A percentile compares a stretch with the other conserved stretches of the same genome.
phyloP scores from a whole-genome alignment of 1,140 invertebrate species.

The Camponotus pennsylvanicus region DNA sequence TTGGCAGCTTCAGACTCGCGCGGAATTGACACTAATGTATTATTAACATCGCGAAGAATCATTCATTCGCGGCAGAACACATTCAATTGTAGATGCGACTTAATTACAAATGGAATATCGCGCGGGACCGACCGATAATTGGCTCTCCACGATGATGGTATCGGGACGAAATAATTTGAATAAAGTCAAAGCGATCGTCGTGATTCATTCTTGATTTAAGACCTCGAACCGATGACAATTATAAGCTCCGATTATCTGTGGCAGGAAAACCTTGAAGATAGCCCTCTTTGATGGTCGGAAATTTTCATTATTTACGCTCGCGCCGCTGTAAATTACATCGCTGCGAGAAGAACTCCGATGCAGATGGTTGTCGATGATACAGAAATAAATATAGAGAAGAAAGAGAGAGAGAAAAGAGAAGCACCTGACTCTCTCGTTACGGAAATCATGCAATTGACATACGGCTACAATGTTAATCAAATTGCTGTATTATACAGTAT shows the following conservation, averaged over 20 bases:
- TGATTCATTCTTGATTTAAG: conserved; percentile 66
- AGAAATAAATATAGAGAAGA: too few species aligned
- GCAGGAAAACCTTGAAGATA: conserved; percentile 28
- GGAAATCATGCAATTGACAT: conserved; percentile 54
- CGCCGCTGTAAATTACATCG: conserved; percentile 27
- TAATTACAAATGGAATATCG: conserved; percentile 52
- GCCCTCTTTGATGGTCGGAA: conserved; percentile 32
- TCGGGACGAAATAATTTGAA: conserved; percentile 68
- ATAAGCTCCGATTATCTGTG: conserved; percentile 56
- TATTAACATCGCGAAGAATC: neutral
- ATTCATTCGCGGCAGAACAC: conserved; percentile 26
- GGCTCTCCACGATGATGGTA: conserved; percentile 71
- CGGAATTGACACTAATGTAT: conserved; percentile 31
- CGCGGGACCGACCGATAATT: conserved; percentile 63
- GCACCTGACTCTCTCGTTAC: conserved; percentile 52
- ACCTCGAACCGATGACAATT: conserved; percentile 43
- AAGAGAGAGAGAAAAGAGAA: conserved; percentile 35
- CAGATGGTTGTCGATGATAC: conserved; percentile 48
- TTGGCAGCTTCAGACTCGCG: neutral
- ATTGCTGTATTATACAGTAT: conserved; percentile 17
- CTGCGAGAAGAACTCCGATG: neutral
- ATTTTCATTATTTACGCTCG: conserved; percentile 66
- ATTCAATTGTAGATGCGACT: conserved; percentile 68
- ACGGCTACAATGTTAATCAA: conserved; percentile 40
- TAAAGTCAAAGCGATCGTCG: conserved; percentile 42